Evolutionary conservation across 2,888 invertebrate genomes (phyloP), one percentile per base, ranked within the genome.

Genomic region (Lasioglossum lativentre): DNA sequence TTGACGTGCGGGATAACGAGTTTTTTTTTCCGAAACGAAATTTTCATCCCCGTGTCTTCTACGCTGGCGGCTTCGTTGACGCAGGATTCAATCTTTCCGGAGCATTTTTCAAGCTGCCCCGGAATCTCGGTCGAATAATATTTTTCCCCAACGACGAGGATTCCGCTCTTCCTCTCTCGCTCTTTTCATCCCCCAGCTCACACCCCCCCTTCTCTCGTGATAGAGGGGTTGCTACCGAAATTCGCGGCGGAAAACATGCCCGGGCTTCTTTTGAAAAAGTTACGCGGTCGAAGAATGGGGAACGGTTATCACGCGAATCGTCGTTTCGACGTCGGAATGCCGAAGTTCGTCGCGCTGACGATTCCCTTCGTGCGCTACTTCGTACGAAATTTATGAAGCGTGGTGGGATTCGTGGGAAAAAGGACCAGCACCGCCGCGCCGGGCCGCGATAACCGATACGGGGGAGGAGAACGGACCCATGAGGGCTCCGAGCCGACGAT

Each of bases 11-110:
- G 40, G 68, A 82, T 85, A 89, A 87, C 82, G 76, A 87, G 85
- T 85, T 87, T 83, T 76, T n/a, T 71, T 81, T 45, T 66, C 16
- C 27, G 27, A 75, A 85, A 87, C 82, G 80, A 82, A 80, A 88
- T 78, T 89, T 82, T 87, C 83, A 87, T 87, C 77, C 81, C 14
- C 76, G 73, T 83, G 80, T 75, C 88, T 77, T 80, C 63, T 72
- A 27, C 71, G 75, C 66, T 63, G 47, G 40, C 63, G 68, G 42
- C 30, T 38, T 23, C 75, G 72, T 71, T 72, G 79, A 81, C 76
- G 77, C 83, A 68, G 78, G 74, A 88, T 89, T 89, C 88, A 82
- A 88, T 89, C 86, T 89, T 82, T 83, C 82, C 63, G 73, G 42
- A 63, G 78, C 78, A 85, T 86, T 80, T 84, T 80, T 84, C 85